These are phyloP conservation scores for Nomada ferruginata DNA, from an alignment of 2,888 invertebrate species.

Conservation along the genomic window DNA sequence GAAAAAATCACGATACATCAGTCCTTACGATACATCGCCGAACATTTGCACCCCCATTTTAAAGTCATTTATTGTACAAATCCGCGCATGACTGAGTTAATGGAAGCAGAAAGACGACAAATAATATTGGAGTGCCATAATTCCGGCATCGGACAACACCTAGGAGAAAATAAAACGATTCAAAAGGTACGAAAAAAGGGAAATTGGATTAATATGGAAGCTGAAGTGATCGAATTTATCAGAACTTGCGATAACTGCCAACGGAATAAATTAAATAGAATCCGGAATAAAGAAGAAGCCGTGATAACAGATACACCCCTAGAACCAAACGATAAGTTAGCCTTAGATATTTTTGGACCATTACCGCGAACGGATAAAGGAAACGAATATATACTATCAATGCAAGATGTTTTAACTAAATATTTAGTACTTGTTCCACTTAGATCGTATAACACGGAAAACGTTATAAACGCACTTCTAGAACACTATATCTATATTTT, in stretches of 20 bases:
- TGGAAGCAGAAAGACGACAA: no score
- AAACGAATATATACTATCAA: slow-evolving; percentile 11
- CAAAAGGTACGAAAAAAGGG: neutral
- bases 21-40: no score
- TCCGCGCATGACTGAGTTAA: no score
- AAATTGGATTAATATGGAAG: neutral
- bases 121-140: slow-evolving; percentile 17
- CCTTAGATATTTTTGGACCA: slow-evolving; percentile 7
- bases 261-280: slow-evolving; percentile 12
- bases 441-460: neutral
- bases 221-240: neutral
- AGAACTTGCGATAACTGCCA: slow-evolving; percentile 8
- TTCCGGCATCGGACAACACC: neutral
- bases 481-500: slow-evolving; percentile 9
- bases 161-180: slow-evolving; percentile 7
- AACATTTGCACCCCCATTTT: no score
- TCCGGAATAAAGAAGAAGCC: neutral
- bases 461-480: neutral
- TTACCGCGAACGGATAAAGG: neutral
- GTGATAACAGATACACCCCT: neutral
- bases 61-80: no score
- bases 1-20: no score
- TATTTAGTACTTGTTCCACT: slow-evolving; percentile 9
- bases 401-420: slow-evolving; percentile 19
- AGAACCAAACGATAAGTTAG: neutral